Evolutionary conservation across 2,888 invertebrate genomes (phyloP), one percentile per base, ranked within the genome.

Genomic region (Elysia crispata): DNA sequence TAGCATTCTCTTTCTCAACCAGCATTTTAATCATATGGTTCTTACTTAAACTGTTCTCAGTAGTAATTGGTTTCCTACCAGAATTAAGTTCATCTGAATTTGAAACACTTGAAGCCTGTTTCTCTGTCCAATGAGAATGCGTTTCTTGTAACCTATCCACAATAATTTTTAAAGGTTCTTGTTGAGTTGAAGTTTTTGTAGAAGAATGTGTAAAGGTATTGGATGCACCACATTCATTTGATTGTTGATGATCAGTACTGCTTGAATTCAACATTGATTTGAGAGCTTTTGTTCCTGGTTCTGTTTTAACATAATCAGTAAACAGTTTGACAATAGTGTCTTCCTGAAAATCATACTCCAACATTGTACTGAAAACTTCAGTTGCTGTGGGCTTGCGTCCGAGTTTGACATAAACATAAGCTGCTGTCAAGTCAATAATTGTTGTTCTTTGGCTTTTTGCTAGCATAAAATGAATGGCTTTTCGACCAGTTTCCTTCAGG

Each of bases 241-340:
- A 3, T 13, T 66, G 66, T 66, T 66, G 66, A 13, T 66, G 15
- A n/a, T 20, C 18, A 20, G 0, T 8, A 41, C 30, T 15, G 49
- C 23, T 41, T 23, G 28, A 11, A 49, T 41, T 62, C 23, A 64
- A 20, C 11, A 60, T 11, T 25, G 74, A n/a, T 18, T 57, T 31
- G 25, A 54, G 54, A 11, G 28, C 18, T 30, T 50, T 18, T 15
- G 3, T 11, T 31, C 74, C 25, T 57, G 11, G 20, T 54, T 77
- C 77, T 6, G 57, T 57, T 23, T 69, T 18, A 25, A 11, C 57
- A 18, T 30, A 5, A 25, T 77, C 69, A 25, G 33, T 20, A 28
- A 77, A 69, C 18, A 25, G 60, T 77, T n/a, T 54, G 50, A 69
- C 60, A 77, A 57, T 57, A 57, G 54, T 20, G 15, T 54, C 57